Base-by-base conservation (phyloP, 2,797 vertebrate genomes). In the Holocentrus rufus region DNA sequence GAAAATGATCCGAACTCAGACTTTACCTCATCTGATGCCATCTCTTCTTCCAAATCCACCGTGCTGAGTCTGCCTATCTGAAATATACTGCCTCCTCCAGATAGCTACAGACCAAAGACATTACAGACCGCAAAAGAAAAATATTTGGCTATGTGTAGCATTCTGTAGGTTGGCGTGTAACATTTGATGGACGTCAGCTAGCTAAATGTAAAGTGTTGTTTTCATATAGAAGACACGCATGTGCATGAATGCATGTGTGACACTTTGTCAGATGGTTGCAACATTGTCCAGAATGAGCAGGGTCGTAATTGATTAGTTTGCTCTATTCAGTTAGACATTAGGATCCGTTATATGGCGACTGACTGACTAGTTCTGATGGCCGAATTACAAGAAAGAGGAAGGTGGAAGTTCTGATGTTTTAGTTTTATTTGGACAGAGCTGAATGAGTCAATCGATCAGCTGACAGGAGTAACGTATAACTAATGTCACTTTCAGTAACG, bases 31-130 rank as follows among this genome's bases (percentile, higher is more conserved):
- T 94, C 93, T n/a, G 88, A 73, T 5, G 89, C 79, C 25, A 90
- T 85, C 30, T 97, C 95, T 53, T 98, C 96, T 0, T 96, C 95
- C 82, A 97, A 94, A 89, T 98, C 96, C 94, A 97, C 94, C 17
- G 94, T 96, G 91, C 95, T 97, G 89, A 97, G 94, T 88, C 95
- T 96, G 85, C 96, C 95, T 0, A 97, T 91, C 27, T 95, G 95
- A 88, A 95, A 95, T 74, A 95, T 82, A 42, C 86, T 77, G 1
- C 92, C 85, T 47, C 85, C 87, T 59, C 87, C 91, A 66, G 93
- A 91, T 14, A 80, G 80, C 94, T 94, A 87, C 22, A 73, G 81
- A 82, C 59, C 78, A 85, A 77, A 84, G 25, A 92, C 83, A 91
- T 70, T 75, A 91, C 61, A 73, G 44, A 88, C 71, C 87, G 59